Evolutionary conservation across 2,113 vertebrate species (phyloP).

Genomic region (Ictidomys tridecemlineatus): DNA sequence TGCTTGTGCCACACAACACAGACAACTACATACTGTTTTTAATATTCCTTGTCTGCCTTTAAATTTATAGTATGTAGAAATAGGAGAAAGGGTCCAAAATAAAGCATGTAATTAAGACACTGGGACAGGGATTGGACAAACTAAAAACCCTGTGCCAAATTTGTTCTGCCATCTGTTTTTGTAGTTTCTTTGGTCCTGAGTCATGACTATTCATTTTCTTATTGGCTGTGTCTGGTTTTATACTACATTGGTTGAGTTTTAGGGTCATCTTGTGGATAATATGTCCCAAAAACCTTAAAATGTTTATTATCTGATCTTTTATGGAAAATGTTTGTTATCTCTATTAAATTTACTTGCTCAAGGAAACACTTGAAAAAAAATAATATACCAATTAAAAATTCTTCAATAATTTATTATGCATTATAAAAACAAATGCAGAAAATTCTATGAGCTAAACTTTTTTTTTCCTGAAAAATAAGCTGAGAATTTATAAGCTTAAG

Average conservation of each 20-base stretch:
- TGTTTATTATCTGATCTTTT: not conserved
- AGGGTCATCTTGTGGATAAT: not conserved
- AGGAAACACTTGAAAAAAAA: not conserved
- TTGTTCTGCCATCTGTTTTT: not conserved
- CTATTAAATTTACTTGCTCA: not conserved
- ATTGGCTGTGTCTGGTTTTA: not conserved
- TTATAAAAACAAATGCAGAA: slow-evolving; percentile 5
- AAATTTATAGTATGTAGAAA: not conserved
- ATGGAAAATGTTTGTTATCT: not conserved
- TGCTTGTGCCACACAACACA: not conserved
- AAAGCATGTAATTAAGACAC: not conserved
- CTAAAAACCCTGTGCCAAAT: not conserved
- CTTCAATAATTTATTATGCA: not conserved
- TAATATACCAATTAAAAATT: not conserved
- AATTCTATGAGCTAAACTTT: not conserved
- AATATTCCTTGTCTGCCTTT: not conserved
- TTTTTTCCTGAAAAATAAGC: not conserved
- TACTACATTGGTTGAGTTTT: not conserved
- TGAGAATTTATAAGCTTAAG: not conserved
- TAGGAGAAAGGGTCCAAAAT: not conserved
- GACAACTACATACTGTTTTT: not conserved
- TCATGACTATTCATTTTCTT: not conserved
- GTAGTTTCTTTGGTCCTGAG: not conserved
- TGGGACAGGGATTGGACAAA: not conserved
- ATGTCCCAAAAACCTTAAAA: not conserved